phyloP scores from a whole-genome alignment of 2,888 invertebrate genomes.

The Apotomis turbidana region DNA sequence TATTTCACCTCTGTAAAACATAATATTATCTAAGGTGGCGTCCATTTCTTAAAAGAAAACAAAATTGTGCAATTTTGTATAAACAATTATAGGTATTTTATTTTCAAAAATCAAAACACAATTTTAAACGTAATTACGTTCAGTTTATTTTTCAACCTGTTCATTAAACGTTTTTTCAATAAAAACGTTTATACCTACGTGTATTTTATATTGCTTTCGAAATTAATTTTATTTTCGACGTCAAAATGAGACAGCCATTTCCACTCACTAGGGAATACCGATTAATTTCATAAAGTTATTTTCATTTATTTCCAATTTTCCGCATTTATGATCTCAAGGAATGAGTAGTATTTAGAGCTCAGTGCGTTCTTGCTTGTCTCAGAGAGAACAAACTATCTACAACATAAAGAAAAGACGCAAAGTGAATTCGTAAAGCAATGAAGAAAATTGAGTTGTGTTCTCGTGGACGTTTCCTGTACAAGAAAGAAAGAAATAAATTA shows the following conservation, averaged over 20 bases:
- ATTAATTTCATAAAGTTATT: slow-evolving; percentile 51
- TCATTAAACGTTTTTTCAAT: background rate
- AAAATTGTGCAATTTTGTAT: no score
- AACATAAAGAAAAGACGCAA: background rate
- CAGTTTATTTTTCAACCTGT: no score
- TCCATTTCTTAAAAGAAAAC: no score
- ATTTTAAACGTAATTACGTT: no score
- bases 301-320: slow-evolving; percentile 63
- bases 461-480: no score
- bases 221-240: slow-evolving; percentile 1
- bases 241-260: background rate
- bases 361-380: slow-evolving; percentile 40
- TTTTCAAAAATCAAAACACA: no score
- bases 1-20: no score
- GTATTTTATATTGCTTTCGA: background rate
- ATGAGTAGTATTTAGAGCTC: slow-evolving; percentile 59
- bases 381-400: slow-evolving; percentile 7
- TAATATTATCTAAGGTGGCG: no score
- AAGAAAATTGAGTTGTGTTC: no score
- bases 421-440: no score
- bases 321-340: slow-evolving; percentile 58
- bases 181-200: background rate
- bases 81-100: no score
- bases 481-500: no score
- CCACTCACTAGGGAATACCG: slow-evolving; percentile 2